Conservation (phyloP, 2,113 vertebrate genomes). For the Erythrolamprus reginae region DNA sequence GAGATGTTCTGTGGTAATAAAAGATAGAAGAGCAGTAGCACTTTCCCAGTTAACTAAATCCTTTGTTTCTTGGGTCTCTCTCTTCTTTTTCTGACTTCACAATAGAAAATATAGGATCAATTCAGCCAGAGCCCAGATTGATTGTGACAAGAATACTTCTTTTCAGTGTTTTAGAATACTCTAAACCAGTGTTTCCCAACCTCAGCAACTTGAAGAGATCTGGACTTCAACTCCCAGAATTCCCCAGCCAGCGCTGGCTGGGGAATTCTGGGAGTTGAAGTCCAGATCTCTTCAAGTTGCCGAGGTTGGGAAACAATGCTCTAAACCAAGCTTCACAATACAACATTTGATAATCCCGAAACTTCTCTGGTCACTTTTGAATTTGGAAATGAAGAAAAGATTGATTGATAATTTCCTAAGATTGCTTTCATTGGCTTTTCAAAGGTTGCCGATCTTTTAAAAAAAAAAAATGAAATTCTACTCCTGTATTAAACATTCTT, state of each 20-base stretch:
- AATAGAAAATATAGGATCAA: background rate
- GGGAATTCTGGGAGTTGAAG: too few relatives aligned
- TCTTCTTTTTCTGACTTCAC: background rate
- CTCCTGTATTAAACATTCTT: slow-evolving; percentile 56
- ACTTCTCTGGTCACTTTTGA: background rate
- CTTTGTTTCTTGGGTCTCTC: background rate
- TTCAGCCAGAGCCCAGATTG: background rate
- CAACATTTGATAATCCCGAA: too few relatives aligned
- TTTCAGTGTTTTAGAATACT: background rate
- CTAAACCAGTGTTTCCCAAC: too few relatives aligned
- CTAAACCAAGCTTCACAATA: background rate
- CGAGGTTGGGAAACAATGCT: too few relatives aligned
- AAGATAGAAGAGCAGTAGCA: background rate
- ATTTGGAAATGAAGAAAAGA: background rate
- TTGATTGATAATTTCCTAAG: slow-evolving; percentile 45
- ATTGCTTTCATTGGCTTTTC: slow-evolving; percentile 48
- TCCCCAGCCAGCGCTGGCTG: too few relatives aligned
- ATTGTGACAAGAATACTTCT: background rate
- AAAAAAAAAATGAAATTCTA: slow-evolving; percentile 50
- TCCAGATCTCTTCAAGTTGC: too few relatives aligned
- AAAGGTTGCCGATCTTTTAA: slow-evolving; percentile 57
- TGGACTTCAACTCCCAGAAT: too few relatives aligned
- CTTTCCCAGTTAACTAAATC: background rate
- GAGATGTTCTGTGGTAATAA: background rate
- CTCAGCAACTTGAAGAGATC: too few relatives aligned